Evolutionary conservation across 2,797 vertebrate species (phyloP).

Genomic region (Cyclura pinguis): DNA sequence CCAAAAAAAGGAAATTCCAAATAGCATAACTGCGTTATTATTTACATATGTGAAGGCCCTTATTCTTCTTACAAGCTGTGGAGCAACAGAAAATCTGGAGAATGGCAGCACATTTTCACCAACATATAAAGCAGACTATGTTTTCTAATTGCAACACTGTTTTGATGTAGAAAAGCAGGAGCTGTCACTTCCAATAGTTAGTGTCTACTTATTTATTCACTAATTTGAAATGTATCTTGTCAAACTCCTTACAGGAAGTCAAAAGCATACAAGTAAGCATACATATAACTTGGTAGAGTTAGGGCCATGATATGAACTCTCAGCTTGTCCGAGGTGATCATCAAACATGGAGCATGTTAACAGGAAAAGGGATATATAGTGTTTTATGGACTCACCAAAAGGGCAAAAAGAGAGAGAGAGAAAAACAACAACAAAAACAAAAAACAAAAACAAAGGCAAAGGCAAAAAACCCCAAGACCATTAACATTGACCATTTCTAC

Average conservation of each 20-base stretch:
- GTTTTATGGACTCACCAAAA: slow-evolving; percentile 52
- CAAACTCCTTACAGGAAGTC: slow-evolving; percentile 43
- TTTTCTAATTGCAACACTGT: slow-evolving; percentile 44
- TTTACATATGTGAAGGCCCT: slow-evolving; percentile 21
- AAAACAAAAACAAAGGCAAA: slow-evolving; percentile 40
- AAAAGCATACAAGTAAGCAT: slow-evolving; percentile 57
- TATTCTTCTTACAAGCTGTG: slow-evolving; percentile 40
- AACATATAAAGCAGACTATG: slow-evolving; percentile 28
- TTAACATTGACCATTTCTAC: slow-evolving; percentile 58
- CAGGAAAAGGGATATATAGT: slow-evolving; percentile 39
- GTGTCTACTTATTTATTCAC: slow-evolving; percentile 62
- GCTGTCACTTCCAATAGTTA: slow-evolving; percentile 61
- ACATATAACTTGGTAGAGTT: slow-evolving; percentile 45
- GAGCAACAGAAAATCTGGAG: slow-evolving; percentile 44
- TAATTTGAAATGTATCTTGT: slow-evolving; percentile 28
- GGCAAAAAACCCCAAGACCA: not conserved
- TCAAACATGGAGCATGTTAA: slow-evolving; percentile 50
- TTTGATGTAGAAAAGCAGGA: slow-evolving; percentile 49
- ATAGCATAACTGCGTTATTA: slow-evolving; percentile 2
- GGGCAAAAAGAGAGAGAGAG: slow-evolving; percentile 37
- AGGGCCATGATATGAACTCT: slow-evolving; percentile 36
- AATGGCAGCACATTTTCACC: slow-evolving; percentile 39
- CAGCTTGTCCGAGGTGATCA: slow-evolving; percentile 15
- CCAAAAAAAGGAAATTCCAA: not conserved
- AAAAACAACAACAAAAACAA: too few relatives aligned